Evolutionary conservation across 2,113 vertebrate genomes (phyloP), one percentile per base, ranked within the genome.

Genomic region (Trematocara zebra): DNA sequence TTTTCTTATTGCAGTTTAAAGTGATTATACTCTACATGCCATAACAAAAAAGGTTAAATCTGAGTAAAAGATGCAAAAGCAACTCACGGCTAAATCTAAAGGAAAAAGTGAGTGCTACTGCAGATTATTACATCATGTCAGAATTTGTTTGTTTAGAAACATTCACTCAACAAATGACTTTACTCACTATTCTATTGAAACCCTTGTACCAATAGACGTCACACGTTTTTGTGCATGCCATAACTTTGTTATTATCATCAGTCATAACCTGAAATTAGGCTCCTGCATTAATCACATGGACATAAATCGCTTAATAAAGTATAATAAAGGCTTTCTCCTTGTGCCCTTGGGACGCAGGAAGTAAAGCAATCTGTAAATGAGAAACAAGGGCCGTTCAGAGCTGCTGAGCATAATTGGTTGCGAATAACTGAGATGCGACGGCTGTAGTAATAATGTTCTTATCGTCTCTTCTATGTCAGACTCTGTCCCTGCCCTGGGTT

Each of bases 361-460:
- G 87, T 87, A 83, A 91, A 91, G 83, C 84, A 87, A 83, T 89
- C 82, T 90, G 83, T 84, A 91, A 91, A 79, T 82, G 84, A 87
- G 85, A 85, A 92, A 86, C 82, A 88, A 81, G 89, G 81, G 84
- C 57, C 28, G 69, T 42, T 61, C 88, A 6, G 81, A 85, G 67
- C 86, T 69, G 64, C 85, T 82, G 80, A 88, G 82, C 84, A 74
- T 93, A 93, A 95, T 93, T 94, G 89, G 49, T 89, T 90, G 85
- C 86, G 91, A 95, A 90, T 92, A 92, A 93, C 87, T 89, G 82
- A 54, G 83, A 87, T 84, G 83, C 82, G 74, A 81, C 26, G 52
- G 90, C 85, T 86, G 90, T 76, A 15, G 85, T 90, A 93, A 93
- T 93, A 85, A 90, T 91, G 88, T 85, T 92, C 86, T 93, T 93